These are phyloP conservation scores for Anolis apletophallus DNA, from an alignment of 2,797 vertebrate species.

Conservation along the genomic window DNA sequence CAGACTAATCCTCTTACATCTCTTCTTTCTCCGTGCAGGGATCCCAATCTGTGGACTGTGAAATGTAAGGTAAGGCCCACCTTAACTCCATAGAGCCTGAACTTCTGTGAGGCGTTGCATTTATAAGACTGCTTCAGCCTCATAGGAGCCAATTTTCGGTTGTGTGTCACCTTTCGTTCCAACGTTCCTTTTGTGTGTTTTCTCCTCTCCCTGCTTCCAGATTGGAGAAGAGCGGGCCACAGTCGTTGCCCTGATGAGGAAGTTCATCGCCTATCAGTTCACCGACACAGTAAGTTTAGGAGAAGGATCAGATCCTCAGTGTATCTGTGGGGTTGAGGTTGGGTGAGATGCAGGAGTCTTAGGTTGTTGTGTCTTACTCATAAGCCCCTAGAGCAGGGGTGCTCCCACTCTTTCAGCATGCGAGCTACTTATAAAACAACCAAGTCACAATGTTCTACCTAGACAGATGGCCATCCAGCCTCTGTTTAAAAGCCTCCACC, in stretches of 20 bases:
- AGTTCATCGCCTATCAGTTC: conserved; percentile 98
- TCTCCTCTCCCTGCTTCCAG: conserved; percentile 68
- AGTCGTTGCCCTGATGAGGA: conserved; percentile 93
- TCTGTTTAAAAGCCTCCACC: too few species aligned
- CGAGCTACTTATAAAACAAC: too few species aligned
- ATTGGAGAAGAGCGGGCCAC: conserved; percentile 94
- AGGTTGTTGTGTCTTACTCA: accelerated
- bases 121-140: too few species aligned
- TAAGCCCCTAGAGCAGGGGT: not conserved
- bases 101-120: not conserved
- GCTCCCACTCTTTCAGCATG: too few species aligned
- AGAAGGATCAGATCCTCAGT: accelerated
- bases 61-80: conserved; percentile 89
- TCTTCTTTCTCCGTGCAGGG: conserved; percentile 71
- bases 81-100: too few species aligned
- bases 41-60: conserved; percentile 95
- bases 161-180: not conserved
- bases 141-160: not conserved
- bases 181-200: not conserved
- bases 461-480: too few species aligned
- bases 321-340: too few species aligned
- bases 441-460: too few species aligned
- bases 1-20: not conserved
- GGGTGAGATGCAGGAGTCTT: not conserved
- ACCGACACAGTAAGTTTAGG: conserved; percentile 87